Percentiles rank a stretch among this genome's conserved stretches.
These are phyloP conservation scores for Eristalis tenax DNA, from an alignment of 2,888 invertebrate species.

Conservation along the genomic window DNA sequence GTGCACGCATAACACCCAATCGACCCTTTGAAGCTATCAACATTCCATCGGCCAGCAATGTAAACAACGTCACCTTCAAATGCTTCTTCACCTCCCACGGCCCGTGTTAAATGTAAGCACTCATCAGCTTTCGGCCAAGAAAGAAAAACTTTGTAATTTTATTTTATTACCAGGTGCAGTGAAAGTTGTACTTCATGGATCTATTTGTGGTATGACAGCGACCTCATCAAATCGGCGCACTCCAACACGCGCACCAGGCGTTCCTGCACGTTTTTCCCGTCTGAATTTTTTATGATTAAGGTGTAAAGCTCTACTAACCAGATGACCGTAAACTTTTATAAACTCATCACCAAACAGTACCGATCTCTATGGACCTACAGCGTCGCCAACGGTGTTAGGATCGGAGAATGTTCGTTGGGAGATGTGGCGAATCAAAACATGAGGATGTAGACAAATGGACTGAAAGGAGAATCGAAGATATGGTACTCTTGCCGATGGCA, in stretches of 20 bases:
- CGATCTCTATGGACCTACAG: slow-evolving; percentile 4
- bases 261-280: slow-evolving; percentile 10
- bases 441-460: slow-evolving; percentile 46
- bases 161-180: slow-evolving; percentile 61
- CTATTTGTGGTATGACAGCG: slow-evolving; percentile 54
- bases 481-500: slow-evolving; percentile 11
- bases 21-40: slow-evolving; percentile 57
- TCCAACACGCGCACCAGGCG: slow-evolving; percentile 31
- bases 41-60: slow-evolving; percentile 60
- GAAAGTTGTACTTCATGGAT: slow-evolving; percentile 60
- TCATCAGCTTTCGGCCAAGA: slow-evolving; percentile 41
- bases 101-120: slow-evolving; percentile 40
- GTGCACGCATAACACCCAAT: slow-evolving; percentile 41
- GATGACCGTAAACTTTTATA: slow-evolving; percentile 64
- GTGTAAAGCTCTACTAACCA: slow-evolving; percentile 63
- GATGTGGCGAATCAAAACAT: slow-evolving; percentile 51
- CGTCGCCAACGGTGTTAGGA: slow-evolving; percentile 11
- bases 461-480: slow-evolving; percentile 24
- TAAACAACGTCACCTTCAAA: slow-evolving; percentile 44
- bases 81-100: slow-evolving; percentile 45
- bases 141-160: slow-evolving; percentile 43
- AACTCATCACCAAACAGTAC: slow-evolving; percentile 31
- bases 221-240: slow-evolving; percentile 45
- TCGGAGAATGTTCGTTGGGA: not conserved
- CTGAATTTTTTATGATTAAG: slow-evolving; percentile 39